Conservation (phyloP, 1,140 invertebrate species). For the Epicauta chinensis region DNA sequence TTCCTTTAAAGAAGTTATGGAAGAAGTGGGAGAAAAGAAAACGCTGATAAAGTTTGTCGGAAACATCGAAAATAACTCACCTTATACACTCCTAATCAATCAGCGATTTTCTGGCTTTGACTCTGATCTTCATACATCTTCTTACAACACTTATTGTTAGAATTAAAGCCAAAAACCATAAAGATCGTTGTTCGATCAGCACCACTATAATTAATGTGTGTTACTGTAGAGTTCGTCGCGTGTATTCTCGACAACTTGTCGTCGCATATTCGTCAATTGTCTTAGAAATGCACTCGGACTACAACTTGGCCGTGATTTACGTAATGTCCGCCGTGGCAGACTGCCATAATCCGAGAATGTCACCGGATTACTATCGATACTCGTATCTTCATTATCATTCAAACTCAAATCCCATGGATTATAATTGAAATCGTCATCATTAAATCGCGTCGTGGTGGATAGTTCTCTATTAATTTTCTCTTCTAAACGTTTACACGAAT, state of each 20-base stretch:
- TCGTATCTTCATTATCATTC: conserved; percentile 28
- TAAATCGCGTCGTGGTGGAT: conserved; percentile 6
- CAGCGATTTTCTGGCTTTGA: too few relatives aligned
- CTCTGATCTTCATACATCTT: too few relatives aligned
- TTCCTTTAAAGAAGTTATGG: too few relatives aligned
- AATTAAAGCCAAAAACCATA: too few relatives aligned
- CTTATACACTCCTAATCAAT: too few relatives aligned
- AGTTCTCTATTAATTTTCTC: conserved; percentile 20
- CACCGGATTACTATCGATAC: conserved; percentile 34
- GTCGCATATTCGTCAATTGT: conserved; percentile 37
- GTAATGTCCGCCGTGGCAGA: conserved; percentile 30
- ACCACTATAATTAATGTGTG: conserved; percentile 3
- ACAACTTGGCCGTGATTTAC: conserved; percentile 22
- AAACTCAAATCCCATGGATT: conserved; percentile 20
- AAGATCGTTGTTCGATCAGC: too few relatives aligned
- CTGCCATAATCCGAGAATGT: conserved; percentile 41
- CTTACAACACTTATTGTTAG: conserved; percentile 1
- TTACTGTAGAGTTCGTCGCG: conserved; percentile 29
- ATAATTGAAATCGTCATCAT: conserved; percentile 18
- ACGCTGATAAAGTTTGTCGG: too few relatives aligned
- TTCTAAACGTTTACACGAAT: conserved; percentile 36
- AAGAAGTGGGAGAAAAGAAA: too few relatives aligned
- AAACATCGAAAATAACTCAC: too few relatives aligned
- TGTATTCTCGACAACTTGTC: conserved; percentile 35
- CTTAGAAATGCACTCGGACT: conserved; percentile 38